Percentiles rank a stretch among this genome's conserved stretches.
Evolutionary conservation across 1,140 invertebrate species (phyloP).

Genomic region (Bombyx mori): DNA sequence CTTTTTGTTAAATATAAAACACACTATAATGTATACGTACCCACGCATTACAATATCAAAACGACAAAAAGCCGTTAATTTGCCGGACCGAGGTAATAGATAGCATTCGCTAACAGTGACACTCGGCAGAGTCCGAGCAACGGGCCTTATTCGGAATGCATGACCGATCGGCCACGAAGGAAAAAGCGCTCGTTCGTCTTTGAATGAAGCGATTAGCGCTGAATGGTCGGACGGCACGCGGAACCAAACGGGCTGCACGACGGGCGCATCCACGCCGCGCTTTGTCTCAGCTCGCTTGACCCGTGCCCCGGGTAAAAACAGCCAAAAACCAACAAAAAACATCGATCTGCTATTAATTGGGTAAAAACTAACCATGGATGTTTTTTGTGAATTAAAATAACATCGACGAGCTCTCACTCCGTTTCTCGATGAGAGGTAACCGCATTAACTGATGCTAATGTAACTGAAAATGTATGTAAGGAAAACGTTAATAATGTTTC

Average conservation of each 20-base stretch:
- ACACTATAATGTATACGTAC: no score
- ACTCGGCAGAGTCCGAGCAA: conserved; percentile 4
- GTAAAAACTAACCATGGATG: conserved; percentile 39
- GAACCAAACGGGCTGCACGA: conserved; percentile 60
- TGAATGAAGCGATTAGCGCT: conserved; percentile 68
- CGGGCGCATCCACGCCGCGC: conserved; percentile 39
- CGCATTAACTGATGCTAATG: background rate
- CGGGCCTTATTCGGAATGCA: conserved; percentile 46
- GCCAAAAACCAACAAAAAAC: conserved; percentile 43
- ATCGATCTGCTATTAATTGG: conserved; percentile 40
- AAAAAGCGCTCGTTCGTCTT: conserved; percentile 44
- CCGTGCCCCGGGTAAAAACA: conserved; percentile 62
- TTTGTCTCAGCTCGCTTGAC: conserved; percentile 65
- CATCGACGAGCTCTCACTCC: conserved; percentile 14
- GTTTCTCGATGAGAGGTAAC: conserved; percentile 7
- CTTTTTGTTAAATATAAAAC: no score
- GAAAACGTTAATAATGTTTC: no score
- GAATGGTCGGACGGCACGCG: conserved; percentile 58
- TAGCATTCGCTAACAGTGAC: no score
- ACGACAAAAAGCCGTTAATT: no score
- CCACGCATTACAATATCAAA: no score
- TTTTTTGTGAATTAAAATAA: conserved; percentile 31
- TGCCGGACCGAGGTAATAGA: no score
- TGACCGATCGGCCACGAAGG: conserved; percentile 48
- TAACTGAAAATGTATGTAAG: no score